Evolutionary conservation across 2,113 vertebrate species (phyloP).

Genomic region (Gorilla gorilla): DNA sequence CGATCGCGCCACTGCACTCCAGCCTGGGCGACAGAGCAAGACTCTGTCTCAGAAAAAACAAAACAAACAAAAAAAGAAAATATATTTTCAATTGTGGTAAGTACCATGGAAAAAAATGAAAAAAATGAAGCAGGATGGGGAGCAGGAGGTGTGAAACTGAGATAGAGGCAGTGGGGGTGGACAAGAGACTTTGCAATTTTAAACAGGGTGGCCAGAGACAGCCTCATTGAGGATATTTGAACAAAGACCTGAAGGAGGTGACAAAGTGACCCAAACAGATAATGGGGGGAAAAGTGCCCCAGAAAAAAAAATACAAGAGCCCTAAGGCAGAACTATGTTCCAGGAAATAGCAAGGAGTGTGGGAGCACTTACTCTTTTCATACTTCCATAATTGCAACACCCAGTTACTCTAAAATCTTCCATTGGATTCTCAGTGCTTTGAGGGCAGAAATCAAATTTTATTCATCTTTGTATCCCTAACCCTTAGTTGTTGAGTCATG

Average conservation of each 20-base stretch:
- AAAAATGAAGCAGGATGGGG: not conserved
- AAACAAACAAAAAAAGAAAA: not conserved
- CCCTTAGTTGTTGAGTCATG: not conserved
- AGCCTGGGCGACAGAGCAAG: no score
- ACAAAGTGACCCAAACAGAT: not conserved
- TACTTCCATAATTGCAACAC: not conserved
- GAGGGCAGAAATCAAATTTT: not conserved
- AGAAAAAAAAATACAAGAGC: not conserved
- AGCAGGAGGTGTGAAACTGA: not conserved
- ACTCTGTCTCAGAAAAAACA: no score
- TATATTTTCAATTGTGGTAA: not conserved
- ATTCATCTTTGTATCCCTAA: not conserved
- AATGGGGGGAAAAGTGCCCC: not conserved
- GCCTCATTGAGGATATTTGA: not conserved
- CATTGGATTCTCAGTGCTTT: not conserved
- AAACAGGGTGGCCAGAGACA: not conserved
- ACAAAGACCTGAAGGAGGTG: constrained; percentile 7
- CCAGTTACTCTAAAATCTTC: not conserved
- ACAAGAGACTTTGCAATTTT: not conserved
- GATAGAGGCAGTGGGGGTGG: not conserved
- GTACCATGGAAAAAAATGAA: no score
- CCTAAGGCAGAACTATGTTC: not conserved
- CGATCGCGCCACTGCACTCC: no score
- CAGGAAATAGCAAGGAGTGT: not conserved
- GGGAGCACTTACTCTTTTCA: not conserved